Base-by-base conservation (phyloP, 37 sponge, comb jelly and placozoan genomes). In the Oopsacas minuta region DNA sequence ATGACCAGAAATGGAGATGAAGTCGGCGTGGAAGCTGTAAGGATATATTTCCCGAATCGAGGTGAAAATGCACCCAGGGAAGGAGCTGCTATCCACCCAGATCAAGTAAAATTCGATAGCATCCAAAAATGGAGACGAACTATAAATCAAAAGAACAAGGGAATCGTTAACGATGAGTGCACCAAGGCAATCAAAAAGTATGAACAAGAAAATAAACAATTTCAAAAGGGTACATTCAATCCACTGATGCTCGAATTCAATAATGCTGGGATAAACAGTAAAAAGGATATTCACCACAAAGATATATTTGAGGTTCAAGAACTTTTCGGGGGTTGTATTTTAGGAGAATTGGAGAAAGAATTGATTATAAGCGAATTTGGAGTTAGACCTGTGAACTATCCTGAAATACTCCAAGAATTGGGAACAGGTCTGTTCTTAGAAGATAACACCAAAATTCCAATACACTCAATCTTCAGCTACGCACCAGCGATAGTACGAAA, bases 1-100 rank as follows among this genome's bases (percentile, higher is more conserved):
- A 61, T 61, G 75, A 61, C 75, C 22, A 61, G 75, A 7, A 61
- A 61, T 34, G 75, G 75, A 61, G 75, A 61, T 12, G 75, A 61
- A 61, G 30, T 61, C 7, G 75, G 75, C 7, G 75, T 61, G 20
- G 75, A 61, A 61, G 75, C 75, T 32, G 75, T 61, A 34, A 25
- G 75, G 30, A n/a, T 61, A 32, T 61, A 61, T 12, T 61, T 61
- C 22, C 75, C 75, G 28, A 61, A 61, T n/a, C 75, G 75, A 61
- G 75, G 75, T 3, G 75, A 61, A 61, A 61, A n/a, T 12, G 32
- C 20, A 3, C 75, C 75, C 28, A 10, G 7, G 7, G 30, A 10
- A 12, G 22, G 75, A n/a, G 7, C 75, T n/a, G 28, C 75, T 12
- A 10, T 61, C 28, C 7, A 12, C 30, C 32, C 75, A 61, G 75